Conservation (phyloP, 2,797 vertebrate genomes). For the Cyclopterus lumpus region DNA sequence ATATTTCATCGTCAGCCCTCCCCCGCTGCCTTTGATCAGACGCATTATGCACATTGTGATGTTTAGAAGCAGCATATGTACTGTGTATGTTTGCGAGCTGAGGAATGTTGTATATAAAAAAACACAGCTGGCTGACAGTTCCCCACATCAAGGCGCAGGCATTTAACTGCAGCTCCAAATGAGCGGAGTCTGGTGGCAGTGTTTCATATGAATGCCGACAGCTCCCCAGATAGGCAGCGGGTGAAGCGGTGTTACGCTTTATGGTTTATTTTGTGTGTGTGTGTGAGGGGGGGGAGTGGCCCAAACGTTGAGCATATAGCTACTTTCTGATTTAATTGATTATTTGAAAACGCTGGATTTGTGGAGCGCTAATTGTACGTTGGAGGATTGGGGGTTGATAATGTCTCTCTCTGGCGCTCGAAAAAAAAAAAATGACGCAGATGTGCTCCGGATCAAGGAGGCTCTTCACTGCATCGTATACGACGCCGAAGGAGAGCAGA, state of each 20-base stretch:
- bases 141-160: constrained; percentile 54
- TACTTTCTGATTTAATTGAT: constrained; percentile 47
- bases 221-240: constrained; percentile 39
- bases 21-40: constrained; percentile 48
- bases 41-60: constrained; percentile 15
- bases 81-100: constrained; percentile 32
- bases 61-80: constrained; percentile 28
- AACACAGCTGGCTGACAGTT: constrained; percentile 62
- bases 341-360: constrained; percentile 32
- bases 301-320: neutral
- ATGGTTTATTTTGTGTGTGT: neutral
- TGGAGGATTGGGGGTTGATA: constrained; percentile 16
- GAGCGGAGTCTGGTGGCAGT: constrained; percentile 41
- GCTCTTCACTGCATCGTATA: neutral
- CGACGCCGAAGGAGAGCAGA: neutral
- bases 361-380: constrained; percentile 6
- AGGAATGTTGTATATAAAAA: constrained; percentile 39
- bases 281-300: neutral
- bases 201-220: constrained; percentile 35
- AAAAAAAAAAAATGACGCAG: neutral
- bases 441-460: constrained; percentile 27
- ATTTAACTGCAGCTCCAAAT: constrained; percentile 53
- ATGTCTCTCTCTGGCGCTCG: constrained; percentile 13
- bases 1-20: constrained; percentile 37
- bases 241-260: constrained; percentile 28